Base-by-base conservation (phyloP, 1,140 invertebrate species). In the Spodoptera litura region DNA sequence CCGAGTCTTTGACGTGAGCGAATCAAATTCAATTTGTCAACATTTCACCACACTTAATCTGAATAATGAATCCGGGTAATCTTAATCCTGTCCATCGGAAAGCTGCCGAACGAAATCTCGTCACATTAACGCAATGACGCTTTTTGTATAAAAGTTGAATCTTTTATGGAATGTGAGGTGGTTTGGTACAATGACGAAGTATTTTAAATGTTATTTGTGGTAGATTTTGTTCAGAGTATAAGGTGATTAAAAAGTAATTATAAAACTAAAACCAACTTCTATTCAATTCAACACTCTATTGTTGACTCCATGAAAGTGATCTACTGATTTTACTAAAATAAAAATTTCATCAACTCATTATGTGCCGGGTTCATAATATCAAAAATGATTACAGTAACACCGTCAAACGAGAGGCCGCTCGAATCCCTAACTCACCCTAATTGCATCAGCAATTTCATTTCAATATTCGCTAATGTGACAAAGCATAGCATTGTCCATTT, bases 11-110 rank as follows among this genome's bases (percentile, higher is more conserved):
- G 82, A 90, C 86, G 83, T 82, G 86, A 83, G 86, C 80, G 58
- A 82, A 82, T 78, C 81, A 85, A 88, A 91, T 91, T 90, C 83
- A 88, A 91, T 91, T 89, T 91, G 87, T 89, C 88, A 89, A 87
- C 85, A 88, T 85, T 88, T 86, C 74, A 15, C 82, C 80, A 86
- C 83, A 74, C 82, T 88, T 88, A 87, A 88, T 88, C 86, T 84
- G 78, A 85, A 85, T 88, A 87, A 87, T 88, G 84, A 84, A 87
- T 83, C 77, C 74, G 74, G 83, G 84, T 88, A 84, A 89, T 90
- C 83, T 72, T 77, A 72, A 82, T 83, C 53, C 62, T 66, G 74
- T 80, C 75, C 70, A 79, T 75, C 27, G 71, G 78, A 62, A 74
- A 73, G 75, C 56, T 77, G 79, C 74, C 68, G 58, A 76, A 78